Base-by-base conservation (phyloP, 2,888 invertebrate species). In the Luperina nickerlii region DNA sequence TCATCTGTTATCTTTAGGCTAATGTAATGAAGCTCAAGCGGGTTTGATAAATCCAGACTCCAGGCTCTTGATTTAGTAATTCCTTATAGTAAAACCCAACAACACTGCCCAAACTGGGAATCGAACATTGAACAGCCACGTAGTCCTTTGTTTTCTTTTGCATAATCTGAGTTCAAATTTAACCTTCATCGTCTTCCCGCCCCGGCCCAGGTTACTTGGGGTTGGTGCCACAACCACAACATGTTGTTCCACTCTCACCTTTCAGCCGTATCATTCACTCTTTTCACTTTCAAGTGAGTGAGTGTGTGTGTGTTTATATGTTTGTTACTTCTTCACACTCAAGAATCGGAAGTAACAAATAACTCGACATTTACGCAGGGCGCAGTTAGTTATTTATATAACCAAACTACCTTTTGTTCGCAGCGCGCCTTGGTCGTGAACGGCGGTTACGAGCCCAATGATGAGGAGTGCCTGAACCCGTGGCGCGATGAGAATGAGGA, bases 401-500 rank as follows among this genome's bases (percentile, higher is more conserved):
- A 38, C 24, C 24, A 38, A 65, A 65, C 24, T 65, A 38, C 42
- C 0, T 71, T 57, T 71, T 57, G 42, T n/a, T 4, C 60, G 3
- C 91, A 97, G 96, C 97, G 98, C 76, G 96, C 97, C 81, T 95
- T 96, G 88, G 97, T 98, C 71, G 97, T 98, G 54, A 97, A 97
- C 87, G 99, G 99, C 2, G 95, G 93, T 6, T 97, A 98, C 92
- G 99, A 99, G 95, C 99, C 99, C 0, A 98, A 97, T 20, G 98
- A 99, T 76, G 98, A 98, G 6, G 99, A 99, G 93, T 98, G 98
- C 92, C 98, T 98, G 87, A 99, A 98, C 98, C 98, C 98, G 24
- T 98, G 98, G 92, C 98, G 98, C 85, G 98, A 98, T 81, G 98
- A 98, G 86, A 97, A 97, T 24, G 98, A 98, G 75, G 97, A 97